Percentiles rank a stretch among this genome's conserved stretches.
phyloP scores from a whole-genome alignment of 2,113 vertebrate genomes.

The Perca fluviatilis region DNA sequence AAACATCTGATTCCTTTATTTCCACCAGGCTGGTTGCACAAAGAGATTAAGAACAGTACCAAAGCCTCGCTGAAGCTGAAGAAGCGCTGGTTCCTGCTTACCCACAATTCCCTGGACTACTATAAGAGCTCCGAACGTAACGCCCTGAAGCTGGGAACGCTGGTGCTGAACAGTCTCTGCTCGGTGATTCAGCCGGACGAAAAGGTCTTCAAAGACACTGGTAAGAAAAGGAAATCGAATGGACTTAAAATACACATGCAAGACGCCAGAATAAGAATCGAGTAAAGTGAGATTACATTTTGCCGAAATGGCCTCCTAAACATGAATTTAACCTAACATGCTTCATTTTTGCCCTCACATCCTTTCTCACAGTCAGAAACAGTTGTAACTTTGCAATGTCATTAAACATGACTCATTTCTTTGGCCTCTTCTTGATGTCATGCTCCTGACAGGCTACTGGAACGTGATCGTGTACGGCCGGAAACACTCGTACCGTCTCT shows the following conservation, averaged over 20 bases:
- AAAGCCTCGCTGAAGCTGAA: slow-evolving; percentile 91
- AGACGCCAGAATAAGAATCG: too few species aligned
- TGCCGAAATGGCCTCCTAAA: too few species aligned
- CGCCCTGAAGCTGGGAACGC: slow-evolving; percentile 91
- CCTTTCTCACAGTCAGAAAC: neutral
- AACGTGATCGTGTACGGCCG: slow-evolving; percentile 92
- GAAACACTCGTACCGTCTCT: slow-evolving; percentile 96
- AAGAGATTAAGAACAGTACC: slow-evolving; percentile 93
- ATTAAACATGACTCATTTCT: neutral
- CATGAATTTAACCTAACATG: too few species aligned
- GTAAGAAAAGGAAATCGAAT: slow-evolving; percentile 69
- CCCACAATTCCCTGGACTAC: slow-evolving; percentile 97
- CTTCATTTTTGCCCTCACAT: neutral
- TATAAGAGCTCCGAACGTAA: slow-evolving; percentile 96
- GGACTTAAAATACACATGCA: too few species aligned
- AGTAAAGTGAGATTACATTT: too few species aligned
- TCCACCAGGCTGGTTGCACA: slow-evolving; percentile 93
- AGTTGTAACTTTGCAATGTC: rapidly evolving
- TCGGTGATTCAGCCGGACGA: slow-evolving; percentile 94
- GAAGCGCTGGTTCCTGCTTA: slow-evolving; percentile 98
- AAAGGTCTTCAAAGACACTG: slow-evolving; percentile 95
- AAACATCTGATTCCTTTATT: neutral
- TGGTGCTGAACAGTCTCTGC: slow-evolving; percentile 97
- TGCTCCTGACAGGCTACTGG: slow-evolving; percentile 91
- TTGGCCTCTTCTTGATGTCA: rapidly evolving